Conservation (phyloP, 2,797 vertebrate species). For the Myotis pilosus region DNA sequence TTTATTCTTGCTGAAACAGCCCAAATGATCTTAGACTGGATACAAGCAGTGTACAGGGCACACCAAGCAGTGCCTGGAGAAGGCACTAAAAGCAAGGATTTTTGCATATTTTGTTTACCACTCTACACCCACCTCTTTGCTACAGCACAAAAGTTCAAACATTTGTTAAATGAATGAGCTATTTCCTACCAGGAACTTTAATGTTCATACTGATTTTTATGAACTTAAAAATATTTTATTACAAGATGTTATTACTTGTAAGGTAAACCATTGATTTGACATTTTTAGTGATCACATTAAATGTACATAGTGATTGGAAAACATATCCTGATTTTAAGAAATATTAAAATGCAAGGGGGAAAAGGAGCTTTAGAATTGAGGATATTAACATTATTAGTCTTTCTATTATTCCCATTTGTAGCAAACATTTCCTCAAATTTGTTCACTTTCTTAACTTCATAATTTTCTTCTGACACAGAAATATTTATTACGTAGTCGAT, state of each 20-base stretch:
- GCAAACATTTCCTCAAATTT: neutral
- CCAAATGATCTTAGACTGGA: neutral
- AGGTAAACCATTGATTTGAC: neutral
- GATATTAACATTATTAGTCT: neutral
- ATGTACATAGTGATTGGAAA: neutral
- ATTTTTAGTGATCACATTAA: neutral
- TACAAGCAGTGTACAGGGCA: accelerated
- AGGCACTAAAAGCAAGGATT: neutral
- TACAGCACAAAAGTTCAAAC: neutral
- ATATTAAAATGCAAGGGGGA: neutral
- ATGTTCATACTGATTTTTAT: neutral
- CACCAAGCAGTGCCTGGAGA: neutral
- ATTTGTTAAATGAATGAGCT: neutral
- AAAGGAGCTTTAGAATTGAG: neutral
- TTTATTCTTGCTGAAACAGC: neutral
- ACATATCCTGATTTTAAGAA: neutral
- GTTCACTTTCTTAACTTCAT: neutral
- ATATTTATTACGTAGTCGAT: neutral
- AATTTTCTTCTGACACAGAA: neutral
- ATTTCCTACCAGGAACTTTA: neutral
- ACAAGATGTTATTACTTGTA: neutral
- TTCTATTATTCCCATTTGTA: neutral
- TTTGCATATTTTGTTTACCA: neutral
- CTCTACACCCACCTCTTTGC: no score
- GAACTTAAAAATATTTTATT: neutral